Evolutionary conservation across 1,140 invertebrate species (phyloP).

Genomic region (Branchinecta lindahli): DNA sequence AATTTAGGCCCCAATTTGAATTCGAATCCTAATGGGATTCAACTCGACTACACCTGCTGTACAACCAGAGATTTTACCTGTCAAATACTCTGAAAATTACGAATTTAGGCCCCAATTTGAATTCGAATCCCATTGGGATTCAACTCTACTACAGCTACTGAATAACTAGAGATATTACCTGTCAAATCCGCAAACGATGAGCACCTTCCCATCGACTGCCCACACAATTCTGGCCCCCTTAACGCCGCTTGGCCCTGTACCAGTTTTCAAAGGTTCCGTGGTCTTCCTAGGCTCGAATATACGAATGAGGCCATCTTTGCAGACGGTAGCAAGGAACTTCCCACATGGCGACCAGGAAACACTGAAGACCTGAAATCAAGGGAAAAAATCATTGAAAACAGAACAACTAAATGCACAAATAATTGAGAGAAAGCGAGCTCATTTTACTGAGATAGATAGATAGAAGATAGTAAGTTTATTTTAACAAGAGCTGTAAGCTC

Average conservation of each 20-base stretch:
- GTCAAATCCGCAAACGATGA: conserved; percentile 78
- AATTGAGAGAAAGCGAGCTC: conserved; percentile 21
- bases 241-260: conserved; percentile 65
- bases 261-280: conserved; percentile 49
- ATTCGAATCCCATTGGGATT: no score
- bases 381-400: not conserved
- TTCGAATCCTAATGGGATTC: no score
- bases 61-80: no score
- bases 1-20: no score
- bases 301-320: conserved; percentile 72
- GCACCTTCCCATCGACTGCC: conserved; percentile 64
- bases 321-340: conserved; percentile 60
- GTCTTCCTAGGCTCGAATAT: conserved; percentile 56
- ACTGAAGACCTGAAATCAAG: conserved; percentile 53
- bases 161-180: conserved; percentile 39
- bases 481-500: no score
- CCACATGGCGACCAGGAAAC: conserved; percentile 82
- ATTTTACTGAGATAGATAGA: no score
- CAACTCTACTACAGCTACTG: no score
- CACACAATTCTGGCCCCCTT: conserved; percentile 72
- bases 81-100: no score
- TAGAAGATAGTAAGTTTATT: no score
- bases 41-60: no score
- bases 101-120: no score
- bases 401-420: conserved; percentile 9